phyloP scores from a whole-genome alignment of 2,113 vertebrate species.

The Athene noctua region DNA sequence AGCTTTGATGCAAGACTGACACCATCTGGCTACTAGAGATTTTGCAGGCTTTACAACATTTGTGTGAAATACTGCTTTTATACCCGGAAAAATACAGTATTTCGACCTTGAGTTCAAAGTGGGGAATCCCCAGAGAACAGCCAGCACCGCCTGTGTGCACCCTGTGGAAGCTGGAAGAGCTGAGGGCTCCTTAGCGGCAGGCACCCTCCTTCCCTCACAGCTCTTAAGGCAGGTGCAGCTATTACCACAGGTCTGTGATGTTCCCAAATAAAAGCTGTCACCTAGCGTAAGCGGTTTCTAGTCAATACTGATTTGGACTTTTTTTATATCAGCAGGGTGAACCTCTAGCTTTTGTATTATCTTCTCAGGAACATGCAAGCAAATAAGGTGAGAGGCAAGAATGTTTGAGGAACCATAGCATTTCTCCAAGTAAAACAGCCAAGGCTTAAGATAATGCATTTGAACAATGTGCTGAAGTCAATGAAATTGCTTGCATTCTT shows the following conservation, averaged over 20 bases:
- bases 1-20: slow-evolving; percentile 49
- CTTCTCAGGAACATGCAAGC: not conserved
- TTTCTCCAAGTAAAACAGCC: not conserved
- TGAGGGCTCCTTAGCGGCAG: not conserved
- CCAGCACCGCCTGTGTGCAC: not conserved
- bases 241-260: not conserved
- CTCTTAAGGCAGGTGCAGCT: not conserved
- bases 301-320: not conserved
- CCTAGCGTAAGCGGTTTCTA: not conserved
- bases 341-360: not conserved
- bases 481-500: slow-evolving; percentile 1
- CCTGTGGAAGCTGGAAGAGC: not conserved
- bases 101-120: not conserved
- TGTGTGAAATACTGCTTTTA: not conserved
- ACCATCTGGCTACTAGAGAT: slow-evolving; percentile 25
- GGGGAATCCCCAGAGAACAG: not conserved
- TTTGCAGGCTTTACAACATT: not conserved
- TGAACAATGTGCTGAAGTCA: not conserved
- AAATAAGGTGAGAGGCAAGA: not conserved
- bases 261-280: not conserved
- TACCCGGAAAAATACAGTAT: rapidly evolving
- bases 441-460: not conserved
- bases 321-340: not conserved
- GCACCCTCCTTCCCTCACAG: not conserved
- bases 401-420: not conserved